Evolutionary conservation across 2,797 vertebrate genomes (phyloP).

Genomic region (Podarcis lilfordi): DNA sequence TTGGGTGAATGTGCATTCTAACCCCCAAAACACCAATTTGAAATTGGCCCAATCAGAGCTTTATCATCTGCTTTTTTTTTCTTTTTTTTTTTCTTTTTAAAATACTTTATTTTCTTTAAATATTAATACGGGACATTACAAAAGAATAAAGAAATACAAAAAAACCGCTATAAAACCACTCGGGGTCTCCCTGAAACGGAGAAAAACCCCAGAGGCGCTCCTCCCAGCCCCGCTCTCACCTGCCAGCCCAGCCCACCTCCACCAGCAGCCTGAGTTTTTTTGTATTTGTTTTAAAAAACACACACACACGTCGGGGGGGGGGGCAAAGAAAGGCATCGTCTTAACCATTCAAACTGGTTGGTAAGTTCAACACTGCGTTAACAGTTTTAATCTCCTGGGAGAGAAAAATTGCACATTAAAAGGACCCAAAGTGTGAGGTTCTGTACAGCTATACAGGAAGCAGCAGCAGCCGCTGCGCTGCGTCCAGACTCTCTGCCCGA

Average conservation of each 20-base stretch:
- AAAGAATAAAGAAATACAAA: conserved; percentile 72
- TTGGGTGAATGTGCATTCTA: too few species aligned
- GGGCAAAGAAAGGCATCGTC: background rate
- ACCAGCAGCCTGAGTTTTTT: conserved; percentile 24
- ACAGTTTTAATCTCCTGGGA: rapidly evolving
- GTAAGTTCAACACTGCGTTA: background rate
- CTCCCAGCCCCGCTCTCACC: conserved; percentile 38
- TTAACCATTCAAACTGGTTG: background rate
- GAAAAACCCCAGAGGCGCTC: conserved; percentile 68
- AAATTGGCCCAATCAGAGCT: too few species aligned
- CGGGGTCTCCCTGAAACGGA: conserved; percentile 74
- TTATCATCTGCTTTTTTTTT: too few species aligned
- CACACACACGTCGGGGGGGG: background rate
- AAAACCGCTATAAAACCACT: conserved; percentile 81
- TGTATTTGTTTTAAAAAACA: background rate
- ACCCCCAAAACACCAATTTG: too few species aligned
- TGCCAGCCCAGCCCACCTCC: background rate
- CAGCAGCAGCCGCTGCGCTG: background rate
- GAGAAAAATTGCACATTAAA: background rate
- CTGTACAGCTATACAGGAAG: conserved; percentile 33
- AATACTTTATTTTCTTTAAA: conserved; percentile 74
- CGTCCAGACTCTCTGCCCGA: too few species aligned
- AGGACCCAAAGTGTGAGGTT: background rate
- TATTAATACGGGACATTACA: conserved; percentile 78
- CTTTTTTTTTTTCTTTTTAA: too few species aligned